Percentiles rank a stretch among this genome's conserved stretches.
Evolutionary conservation across 1,140 invertebrate species (phyloP).

Genomic region (Calliopsis andreniformis): DNA sequence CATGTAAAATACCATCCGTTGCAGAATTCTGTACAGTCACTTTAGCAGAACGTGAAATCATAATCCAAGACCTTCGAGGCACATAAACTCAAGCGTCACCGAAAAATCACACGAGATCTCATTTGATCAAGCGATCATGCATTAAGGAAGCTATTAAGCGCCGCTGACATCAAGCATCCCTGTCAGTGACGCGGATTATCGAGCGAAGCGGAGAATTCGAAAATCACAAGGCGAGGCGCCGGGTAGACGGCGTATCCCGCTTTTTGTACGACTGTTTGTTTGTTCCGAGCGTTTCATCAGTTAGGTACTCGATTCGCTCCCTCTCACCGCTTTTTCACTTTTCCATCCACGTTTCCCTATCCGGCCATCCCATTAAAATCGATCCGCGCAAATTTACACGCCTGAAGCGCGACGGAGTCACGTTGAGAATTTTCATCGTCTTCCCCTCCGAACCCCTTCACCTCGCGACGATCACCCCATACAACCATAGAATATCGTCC

Average conservation of each 20-base stretch:
- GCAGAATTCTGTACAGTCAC: too few species aligned
- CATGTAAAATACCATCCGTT: too few species aligned
- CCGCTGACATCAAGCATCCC: conserved; percentile 9
- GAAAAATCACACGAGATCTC: too few species aligned
- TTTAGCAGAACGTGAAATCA: too few species aligned
- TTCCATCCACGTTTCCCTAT: not conserved
- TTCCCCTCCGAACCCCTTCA: conserved; percentile 23
- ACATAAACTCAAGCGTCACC: too few species aligned
- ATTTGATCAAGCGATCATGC: conserved; percentile 26
- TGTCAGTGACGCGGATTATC: conserved; percentile 9
- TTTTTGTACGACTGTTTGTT: conserved; percentile 73
- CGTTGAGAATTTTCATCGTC: conserved; percentile 70
- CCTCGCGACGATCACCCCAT: conserved; percentile 33
- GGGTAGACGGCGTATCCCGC: conserved; percentile 70
- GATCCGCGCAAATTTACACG: conserved; percentile 70
- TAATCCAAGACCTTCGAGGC: too few species aligned
- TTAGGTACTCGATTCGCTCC: conserved; percentile 56
- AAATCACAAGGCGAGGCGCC: conserved; percentile 73
- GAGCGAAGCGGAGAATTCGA: conserved; percentile 61
- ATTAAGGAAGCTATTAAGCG: conserved; percentile 22
- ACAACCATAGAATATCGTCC: conserved; percentile 37
- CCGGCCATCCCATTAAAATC: conserved; percentile 58
- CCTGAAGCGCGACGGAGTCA: conserved; percentile 67
- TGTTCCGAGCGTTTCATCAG: conserved; percentile 74
- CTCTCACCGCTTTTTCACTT: conserved; percentile 29